Percentiles rank a stretch among this genome's conserved stretches.
phyloP scores from a whole-genome alignment of 1,140 invertebrate species.

The Oryctes rhinoceros region DNA sequence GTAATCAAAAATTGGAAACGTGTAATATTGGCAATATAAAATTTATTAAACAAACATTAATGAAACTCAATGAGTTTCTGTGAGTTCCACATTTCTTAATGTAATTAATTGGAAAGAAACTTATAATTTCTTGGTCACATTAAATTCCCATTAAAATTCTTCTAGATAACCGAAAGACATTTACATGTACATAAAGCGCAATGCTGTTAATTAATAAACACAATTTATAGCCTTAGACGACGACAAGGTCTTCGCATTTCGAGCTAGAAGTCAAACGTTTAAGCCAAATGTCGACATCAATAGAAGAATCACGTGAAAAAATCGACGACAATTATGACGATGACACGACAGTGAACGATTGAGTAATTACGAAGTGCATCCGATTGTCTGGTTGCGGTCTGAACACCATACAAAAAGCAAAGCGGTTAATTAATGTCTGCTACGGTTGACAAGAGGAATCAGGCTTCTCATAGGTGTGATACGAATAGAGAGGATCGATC shows the following conservation, averaged over 20 bases:
- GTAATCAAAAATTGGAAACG: too few species aligned
- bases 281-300: conserved; percentile 6
- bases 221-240: background rate
- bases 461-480: conserved; percentile 8
- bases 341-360: background rate
- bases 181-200: background rate
- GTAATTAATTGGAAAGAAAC: too few species aligned
- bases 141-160: conserved; percentile 28
- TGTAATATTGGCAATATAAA: too few species aligned
- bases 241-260: conserved; percentile 17
- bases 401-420: background rate
- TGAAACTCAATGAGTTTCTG: too few species aligned
- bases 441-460: background rate
- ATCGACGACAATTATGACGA: conserved; percentile 6
- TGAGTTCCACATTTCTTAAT: too few species aligned
- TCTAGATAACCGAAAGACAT: background rate
- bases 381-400: background rate
- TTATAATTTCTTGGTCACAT: background rate
- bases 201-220: background rate
- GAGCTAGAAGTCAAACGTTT: conserved; percentile 7
- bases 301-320: conserved; percentile 30
- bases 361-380: background rate
- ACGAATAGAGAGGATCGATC: conserved; percentile 3
- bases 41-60: too few species aligned
- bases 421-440: background rate